Evolutionary conservation across 2,113 vertebrate genomes (phyloP), one percentile per base, ranked within the genome.

Genomic region (Spheniscus mendiculus): DNA sequence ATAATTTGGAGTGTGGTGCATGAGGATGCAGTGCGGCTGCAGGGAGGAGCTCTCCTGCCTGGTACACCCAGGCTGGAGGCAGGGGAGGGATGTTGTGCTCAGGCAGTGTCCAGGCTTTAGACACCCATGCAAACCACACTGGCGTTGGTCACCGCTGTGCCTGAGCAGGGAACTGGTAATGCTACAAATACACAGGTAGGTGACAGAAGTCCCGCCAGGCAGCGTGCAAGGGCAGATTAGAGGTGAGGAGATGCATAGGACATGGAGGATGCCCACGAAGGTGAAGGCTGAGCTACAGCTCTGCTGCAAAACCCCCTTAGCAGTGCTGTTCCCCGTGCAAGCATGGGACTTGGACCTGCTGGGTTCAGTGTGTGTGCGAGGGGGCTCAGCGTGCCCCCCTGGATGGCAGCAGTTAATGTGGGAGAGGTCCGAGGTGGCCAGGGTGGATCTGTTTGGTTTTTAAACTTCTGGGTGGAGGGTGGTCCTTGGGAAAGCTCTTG

Each of bases 251-350:
- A n/a, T 29, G 49, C 34, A 38, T 10, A 83, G 55, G 59, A 81
- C 4, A 4, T 0, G 6, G 55, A 89, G 29, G 70, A 42, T 59
- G 63, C 13, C 12, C 0, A 0, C 0, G 2, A 74, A 71, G 36
- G 14, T 66, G 59, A 65, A 52, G 72, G 40, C 15, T 22, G 83
- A 77, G 49, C 19, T 40, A 27, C 27, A 40, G 66, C 7, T 1
- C 0, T 5, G 26, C 25, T 47, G 21, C 29, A 38, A 70, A 81
- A 13, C 11, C 2, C 9, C 16, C 12, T 65, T 9, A n/a, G 30
- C 22, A 70, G 36, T 9, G 62, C 58, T 44, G 16, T 19, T 81
- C 19, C 25, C 9, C 1, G 0, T 70, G 45, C 36, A 30, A 44
- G 18, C 59, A 59, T 23, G 18, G n/a, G 30, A 56, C 20, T 8